Base-by-base conservation (phyloP, 2,888 invertebrate genomes). In the Epinotia brunnichana region DNA sequence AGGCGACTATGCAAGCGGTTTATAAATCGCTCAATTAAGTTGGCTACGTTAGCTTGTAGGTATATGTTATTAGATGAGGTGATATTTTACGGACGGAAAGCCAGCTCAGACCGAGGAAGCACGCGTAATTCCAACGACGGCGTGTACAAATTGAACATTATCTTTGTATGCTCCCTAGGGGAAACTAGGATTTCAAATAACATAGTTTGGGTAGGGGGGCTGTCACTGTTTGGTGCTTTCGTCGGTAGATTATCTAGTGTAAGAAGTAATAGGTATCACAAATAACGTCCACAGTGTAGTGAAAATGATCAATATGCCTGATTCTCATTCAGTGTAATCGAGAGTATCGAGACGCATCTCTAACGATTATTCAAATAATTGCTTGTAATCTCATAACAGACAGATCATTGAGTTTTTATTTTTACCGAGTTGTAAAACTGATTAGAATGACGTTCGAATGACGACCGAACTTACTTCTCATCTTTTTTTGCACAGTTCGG, bases 21-120 rank as follows among this genome's bases (percentile, higher is more conserved):
- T 82, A 80, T 85, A 86, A 84, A 87, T 83, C 79, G 82, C 80
- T 80, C 82, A 80, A 84, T 85, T 87, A 83, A 41, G 39, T 61
- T 67, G 44, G 24, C 63, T 39, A 51, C 51, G 61, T 61, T 19
- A 54, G 57, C 21, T 56, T 51, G 48, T 39, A n/a, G n/a, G n/a
- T n/a, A 15, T 68, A 24, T 48, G 61, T 68, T 41, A 56, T 60
- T 56, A 62, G 24, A 21, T 7, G 39, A 44, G 15, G 19, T 35
- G 51, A 35, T n/a, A 29, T 41, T 19, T 60, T 17, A 41, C 60
- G 10, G 41, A 9, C 60, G n/a, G n/a, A 48, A 4, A 44, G n/a
- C 35, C 35, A 35, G 35, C 15, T n/a, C 7, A 48, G 48, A 41
- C 41, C 41, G 41, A 13, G 48, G n/a, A 48, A 48, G 48, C 7